phyloP scores from a whole-genome alignment of 2,113 vertebrate species.

The Ursus arctos region DNA sequence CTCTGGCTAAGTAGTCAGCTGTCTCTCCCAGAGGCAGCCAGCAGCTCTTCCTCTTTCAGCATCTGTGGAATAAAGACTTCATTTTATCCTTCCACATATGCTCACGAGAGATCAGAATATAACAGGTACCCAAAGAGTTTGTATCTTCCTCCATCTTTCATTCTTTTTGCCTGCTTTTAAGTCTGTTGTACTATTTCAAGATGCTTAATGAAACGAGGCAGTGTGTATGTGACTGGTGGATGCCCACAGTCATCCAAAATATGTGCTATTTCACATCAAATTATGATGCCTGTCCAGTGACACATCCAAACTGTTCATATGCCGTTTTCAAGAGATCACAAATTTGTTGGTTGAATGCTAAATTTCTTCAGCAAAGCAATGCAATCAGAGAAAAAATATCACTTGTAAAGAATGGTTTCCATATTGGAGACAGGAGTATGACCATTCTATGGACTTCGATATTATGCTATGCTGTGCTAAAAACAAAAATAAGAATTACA shows the following conservation, averaged over 20 bases:
- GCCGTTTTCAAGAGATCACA: slow-evolving; percentile 19
- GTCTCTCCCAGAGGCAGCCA: background rate
- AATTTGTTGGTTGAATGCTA: slow-evolving; percentile 36
- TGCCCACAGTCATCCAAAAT: background rate
- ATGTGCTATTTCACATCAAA: background rate
- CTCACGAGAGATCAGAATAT: background rate
- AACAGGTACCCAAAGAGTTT: background rate
- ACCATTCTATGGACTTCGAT: background rate
- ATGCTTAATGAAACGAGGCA: background rate
- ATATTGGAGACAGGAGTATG: background rate
- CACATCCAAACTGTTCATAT: background rate
- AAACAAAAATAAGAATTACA: background rate
- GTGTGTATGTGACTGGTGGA: background rate
- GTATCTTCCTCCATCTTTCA: background rate
- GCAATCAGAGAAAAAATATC: background rate
- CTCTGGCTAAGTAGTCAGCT: background rate
- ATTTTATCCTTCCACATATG: background rate
- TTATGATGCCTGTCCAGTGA: background rate
- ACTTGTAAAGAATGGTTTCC: slow-evolving; percentile 19
- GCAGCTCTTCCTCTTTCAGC: background rate
- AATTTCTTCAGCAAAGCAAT: background rate
- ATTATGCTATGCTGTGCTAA: background rate
- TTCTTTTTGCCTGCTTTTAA: background rate
- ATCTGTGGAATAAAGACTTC: slow-evolving; percentile 39
- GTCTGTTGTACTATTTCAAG: background rate